phyloP scores from a whole-genome alignment of 2,888 invertebrate species.

The Timema cristinae region DNA sequence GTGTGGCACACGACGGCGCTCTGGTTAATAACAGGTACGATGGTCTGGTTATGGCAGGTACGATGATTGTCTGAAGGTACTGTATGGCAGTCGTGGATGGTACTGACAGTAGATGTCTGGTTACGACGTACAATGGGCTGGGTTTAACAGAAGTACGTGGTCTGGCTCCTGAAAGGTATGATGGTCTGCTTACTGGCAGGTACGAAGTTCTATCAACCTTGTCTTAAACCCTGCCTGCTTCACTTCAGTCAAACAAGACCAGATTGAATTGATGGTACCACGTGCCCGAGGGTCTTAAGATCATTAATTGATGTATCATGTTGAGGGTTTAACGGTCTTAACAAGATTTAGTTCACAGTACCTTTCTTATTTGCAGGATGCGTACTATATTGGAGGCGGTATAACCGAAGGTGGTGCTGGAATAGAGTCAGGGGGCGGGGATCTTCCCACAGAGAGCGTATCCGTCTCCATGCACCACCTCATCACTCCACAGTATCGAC shows the following conservation, averaged over 20 bases:
- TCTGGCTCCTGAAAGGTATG: too few species aligned
- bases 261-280: too few species aligned
- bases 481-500: constrained; percentile 43
- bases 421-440: constrained; percentile 18
- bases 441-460: constrained; percentile 35
- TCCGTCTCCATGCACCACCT: constrained; percentile 51
- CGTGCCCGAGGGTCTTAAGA: too few species aligned
- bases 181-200: too few species aligned
- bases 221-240: too few species aligned
- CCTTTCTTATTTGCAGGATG: background rate
- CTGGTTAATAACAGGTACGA: constrained; percentile 57
- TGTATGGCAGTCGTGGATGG: too few species aligned
- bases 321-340: background rate
- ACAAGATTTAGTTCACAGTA: background rate
- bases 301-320: background rate
- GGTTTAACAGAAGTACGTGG: too few species aligned
- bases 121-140: too few species aligned
- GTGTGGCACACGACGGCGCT: constrained; percentile 54
- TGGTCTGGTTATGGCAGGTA: background rate
- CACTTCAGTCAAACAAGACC: too few species aligned
- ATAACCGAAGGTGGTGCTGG: constrained; percentile 10
- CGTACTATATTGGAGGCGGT: constrained; percentile 18
- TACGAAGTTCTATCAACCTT: too few species aligned
- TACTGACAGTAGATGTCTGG: too few species aligned
- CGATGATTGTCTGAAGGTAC: too few species aligned